Percentiles rank a stretch among this genome's conserved stretches.
phyloP scores from a whole-genome alignment of 2,888 invertebrate genomes.

The Cataglyphis altisquamis region DNA sequence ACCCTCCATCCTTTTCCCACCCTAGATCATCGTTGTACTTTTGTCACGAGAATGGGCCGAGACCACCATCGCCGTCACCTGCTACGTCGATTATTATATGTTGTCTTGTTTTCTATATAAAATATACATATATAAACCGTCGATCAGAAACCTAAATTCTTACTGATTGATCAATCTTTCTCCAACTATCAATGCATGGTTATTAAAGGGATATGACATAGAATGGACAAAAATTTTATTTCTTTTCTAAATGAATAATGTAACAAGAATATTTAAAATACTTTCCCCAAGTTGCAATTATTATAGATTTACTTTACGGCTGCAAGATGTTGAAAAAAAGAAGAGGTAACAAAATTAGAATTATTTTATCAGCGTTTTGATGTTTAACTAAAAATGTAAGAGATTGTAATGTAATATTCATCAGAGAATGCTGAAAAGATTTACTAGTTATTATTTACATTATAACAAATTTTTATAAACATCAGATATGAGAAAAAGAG shows the following conservation, averaged over 20 bases:
- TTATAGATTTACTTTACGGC: slow-evolving; percentile 22
- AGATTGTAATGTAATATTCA: neutral
- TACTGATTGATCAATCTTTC: slow-evolving; percentile 59
- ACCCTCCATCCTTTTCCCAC: slow-evolving; percentile 64
- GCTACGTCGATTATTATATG: slow-evolving; percentile 57
- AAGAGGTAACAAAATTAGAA: slow-evolving; percentile 26
- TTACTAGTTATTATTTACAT: neutral
- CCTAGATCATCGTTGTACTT: slow-evolving; percentile 78
- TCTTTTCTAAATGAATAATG: slow-evolving; percentile 8
- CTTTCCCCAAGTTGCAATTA: slow-evolving; percentile 17
- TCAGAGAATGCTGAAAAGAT: slow-evolving; percentile 8
- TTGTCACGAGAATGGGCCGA: slow-evolving; percentile 81
- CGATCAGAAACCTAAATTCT: slow-evolving; percentile 53
- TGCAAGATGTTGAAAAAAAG: slow-evolving; percentile 21
- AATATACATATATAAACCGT: slow-evolving; percentile 71
- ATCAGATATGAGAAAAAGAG: neutral
- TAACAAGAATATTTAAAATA: slow-evolving; percentile 1
- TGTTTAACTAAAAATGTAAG: slow-evolving; percentile 39
- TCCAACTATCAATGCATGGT: slow-evolving; percentile 34
- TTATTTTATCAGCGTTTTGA: slow-evolving; percentile 11
- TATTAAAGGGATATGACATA: neutral
- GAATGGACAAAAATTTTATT: slow-evolving; percentile 7
- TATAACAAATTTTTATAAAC: slow-evolving; percentile 33
- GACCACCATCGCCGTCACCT: slow-evolving; percentile 60
- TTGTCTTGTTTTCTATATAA: slow-evolving; percentile 69